Evolutionary conservation across 2,888 invertebrate species (phyloP), one percentile per base, ranked within the genome.

Genomic region (Falcaria lacertinaria): DNA sequence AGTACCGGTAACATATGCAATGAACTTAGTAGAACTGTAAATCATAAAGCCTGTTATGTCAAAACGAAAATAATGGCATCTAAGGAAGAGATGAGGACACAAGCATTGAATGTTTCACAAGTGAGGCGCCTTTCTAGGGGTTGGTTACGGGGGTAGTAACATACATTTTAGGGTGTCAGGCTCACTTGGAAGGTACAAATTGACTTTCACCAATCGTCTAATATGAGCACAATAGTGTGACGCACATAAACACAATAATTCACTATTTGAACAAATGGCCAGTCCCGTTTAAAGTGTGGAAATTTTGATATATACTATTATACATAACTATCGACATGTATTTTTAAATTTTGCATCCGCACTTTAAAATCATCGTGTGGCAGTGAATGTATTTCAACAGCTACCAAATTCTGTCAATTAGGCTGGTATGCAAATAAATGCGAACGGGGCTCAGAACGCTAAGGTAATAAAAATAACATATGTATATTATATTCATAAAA

Each of bases 241-340:
- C 88, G 88, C 88, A 87, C 87, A 88, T 80, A 80, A 80, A 87
- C 80, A 88, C 86, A 83, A 85, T 83, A 82, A 28, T 75, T 69
- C 71, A 80, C 85, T 86, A 84, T 74, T 74, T 65, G 73, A 80
- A 77, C 72, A 71, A 75, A 75, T 80, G 75, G 74, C 75, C 76
- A 71, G 71, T 80, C 78, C 77, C 63, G 57, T 54, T 70, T 69
- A 68, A 71, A 74, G 69, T 65, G 73, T 71, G 74, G 74, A 69
- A 41, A 43, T 36, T 36, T 45, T 39, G n/a, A 15, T 39, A 45
- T 41, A 40, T 47, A 47, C 17, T 2, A 17, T 33, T 39, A 33
- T 2, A 33, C n/a, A 39, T 33, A 13, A n/a, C 3, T 2, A 39
- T 19, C 39, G 45, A 49, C 52, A 48, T 47, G 22, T 39, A 41